Percentiles rank a stretch among this genome's conserved stretches.
phyloP scores from a whole-genome alignment of 1,140 invertebrate genomes.

The Reticulitermes speratus region DNA sequence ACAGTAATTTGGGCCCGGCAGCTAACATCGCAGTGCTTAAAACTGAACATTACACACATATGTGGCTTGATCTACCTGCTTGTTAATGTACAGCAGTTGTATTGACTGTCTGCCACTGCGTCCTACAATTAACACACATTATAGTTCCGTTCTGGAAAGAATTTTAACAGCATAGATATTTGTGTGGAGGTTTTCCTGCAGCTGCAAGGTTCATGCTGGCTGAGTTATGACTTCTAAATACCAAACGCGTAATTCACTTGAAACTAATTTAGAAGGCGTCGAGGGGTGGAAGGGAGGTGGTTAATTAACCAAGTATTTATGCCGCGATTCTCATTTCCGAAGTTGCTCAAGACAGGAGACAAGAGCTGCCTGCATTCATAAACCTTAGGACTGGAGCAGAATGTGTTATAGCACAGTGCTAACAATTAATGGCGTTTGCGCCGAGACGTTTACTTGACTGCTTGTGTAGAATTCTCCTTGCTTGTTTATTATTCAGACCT shows the following conservation, averaged over 20 bases:
- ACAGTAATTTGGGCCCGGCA: no score
- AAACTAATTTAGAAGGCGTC: slow-evolving; percentile 1
- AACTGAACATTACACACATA: no score
- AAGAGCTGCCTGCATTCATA: background rate
- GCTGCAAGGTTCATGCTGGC: background rate
- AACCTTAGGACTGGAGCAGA: background rate
- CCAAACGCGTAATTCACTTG: slow-evolving; percentile 4
- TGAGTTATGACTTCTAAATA: background rate
- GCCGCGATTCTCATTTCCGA: background rate
- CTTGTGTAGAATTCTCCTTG: no score
- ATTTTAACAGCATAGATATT: background rate
- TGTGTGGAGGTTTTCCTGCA: background rate
- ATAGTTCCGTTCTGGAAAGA: background rate
- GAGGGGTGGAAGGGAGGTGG: background rate
- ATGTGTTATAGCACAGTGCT: background rate
- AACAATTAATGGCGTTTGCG: background rate
- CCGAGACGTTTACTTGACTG: background rate
- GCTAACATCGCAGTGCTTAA: no score
- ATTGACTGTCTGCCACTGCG: no score
- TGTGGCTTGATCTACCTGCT: no score
- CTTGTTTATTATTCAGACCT: no score
- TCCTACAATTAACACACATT: no score
- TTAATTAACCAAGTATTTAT: slow-evolving; percentile 20
- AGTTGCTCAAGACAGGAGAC: background rate
- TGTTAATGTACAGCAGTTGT: no score